Conservation (phyloP, 2,113 vertebrate species). For the Promerops cafer region DNA sequence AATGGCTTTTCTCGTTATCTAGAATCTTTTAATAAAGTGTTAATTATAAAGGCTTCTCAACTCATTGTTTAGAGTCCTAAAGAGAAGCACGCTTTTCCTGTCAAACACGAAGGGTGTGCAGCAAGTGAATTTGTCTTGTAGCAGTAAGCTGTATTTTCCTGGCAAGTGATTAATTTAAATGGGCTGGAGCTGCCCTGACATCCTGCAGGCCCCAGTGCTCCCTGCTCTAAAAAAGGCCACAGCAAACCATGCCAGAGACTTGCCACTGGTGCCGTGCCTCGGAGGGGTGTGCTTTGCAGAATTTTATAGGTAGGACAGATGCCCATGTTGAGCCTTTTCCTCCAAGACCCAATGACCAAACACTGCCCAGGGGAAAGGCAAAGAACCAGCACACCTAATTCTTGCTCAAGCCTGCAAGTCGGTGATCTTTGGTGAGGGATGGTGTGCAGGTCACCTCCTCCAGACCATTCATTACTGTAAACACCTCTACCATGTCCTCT, state of each 20-base stretch:
- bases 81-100: neutral
- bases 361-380: rapidly evolving
- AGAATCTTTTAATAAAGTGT: constrained; percentile 31
- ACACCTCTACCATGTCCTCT: neutral
- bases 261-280: rapidly evolving
- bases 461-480: neutral
- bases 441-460: neutral
- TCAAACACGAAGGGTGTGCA: neutral
- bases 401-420: neutral
- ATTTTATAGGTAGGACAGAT: neutral
- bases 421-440: neutral
- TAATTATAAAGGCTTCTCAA: constrained; percentile 51
- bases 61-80: constrained; percentile 48
- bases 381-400: neutral
- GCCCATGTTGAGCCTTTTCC: neutral
- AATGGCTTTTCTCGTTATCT: constrained; percentile 21
- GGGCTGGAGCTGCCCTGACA: neutral
- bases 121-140: neutral
- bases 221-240: rapidly evolving
- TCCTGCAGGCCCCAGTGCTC: rapidly evolving
- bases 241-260: neutral
- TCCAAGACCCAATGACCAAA: neutral
- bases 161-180: neutral
- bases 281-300: neutral
- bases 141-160: neutral